phyloP scores from a whole-genome alignment of 1,140 invertebrate species.

The Papilio aristodemus region DNA sequence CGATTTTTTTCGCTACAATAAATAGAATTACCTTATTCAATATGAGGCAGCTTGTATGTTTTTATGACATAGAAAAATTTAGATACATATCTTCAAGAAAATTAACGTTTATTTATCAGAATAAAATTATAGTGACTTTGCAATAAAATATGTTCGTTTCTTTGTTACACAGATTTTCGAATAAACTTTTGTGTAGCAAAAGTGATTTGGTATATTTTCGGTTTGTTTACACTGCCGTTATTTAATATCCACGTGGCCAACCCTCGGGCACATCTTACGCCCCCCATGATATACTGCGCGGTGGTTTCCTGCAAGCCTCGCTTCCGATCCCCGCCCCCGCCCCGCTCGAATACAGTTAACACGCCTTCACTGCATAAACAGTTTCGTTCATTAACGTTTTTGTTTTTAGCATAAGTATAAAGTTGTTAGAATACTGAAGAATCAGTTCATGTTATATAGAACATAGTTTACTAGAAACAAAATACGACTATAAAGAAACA shows the following conservation, averaged over 20 bases:
- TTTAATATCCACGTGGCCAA: neutral
- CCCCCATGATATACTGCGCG: constrained; percentile 25
- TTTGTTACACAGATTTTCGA: too few species aligned
- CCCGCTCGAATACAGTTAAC: neutral
- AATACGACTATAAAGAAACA: too few species aligned
- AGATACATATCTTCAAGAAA: too few species aligned
- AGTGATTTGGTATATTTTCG: neutral
- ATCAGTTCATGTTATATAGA: neutral
- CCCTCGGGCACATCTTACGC: constrained; percentile 12
- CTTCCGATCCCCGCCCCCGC: constrained; percentile 14
- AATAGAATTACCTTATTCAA: too few species aligned
- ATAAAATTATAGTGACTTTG: too few species aligned
- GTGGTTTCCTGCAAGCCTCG: constrained; percentile 30
- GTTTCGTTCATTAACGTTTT: constrained; percentile 24
- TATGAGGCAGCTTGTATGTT: too few species aligned
- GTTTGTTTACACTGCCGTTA: neutral
- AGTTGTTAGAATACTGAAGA: neutral
- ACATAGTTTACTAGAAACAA: too few species aligned
- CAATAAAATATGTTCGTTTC: too few species aligned
- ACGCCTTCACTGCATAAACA: constrained; percentile 24
- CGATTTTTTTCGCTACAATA: too few species aligned
- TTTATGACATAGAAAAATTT: too few species aligned
- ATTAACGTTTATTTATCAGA: too few species aligned
- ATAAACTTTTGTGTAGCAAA: too few species aligned
- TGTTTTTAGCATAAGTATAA: neutral